These are phyloP conservation scores for Cerceris rybyensis DNA, from an alignment of 2,888 invertebrate genomes.

Conservation along the genomic window DNA sequence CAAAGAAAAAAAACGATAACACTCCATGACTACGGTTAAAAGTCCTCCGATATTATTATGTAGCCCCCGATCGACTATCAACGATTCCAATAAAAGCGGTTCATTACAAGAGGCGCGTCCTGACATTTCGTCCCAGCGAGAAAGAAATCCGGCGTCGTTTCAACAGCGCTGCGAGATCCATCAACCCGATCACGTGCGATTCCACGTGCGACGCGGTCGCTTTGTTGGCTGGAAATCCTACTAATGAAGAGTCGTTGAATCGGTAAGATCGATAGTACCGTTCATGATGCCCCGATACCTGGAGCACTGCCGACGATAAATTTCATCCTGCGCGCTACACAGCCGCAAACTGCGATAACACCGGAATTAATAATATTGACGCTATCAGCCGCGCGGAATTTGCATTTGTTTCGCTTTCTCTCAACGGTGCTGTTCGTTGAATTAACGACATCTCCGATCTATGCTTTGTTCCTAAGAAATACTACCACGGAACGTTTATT, in stretches of 20 bases:
- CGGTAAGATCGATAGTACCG: conserved; percentile 53
- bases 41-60: conserved; percentile 31
- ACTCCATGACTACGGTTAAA: not conserved
- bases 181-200: conserved; percentile 57
- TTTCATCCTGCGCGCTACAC: not conserved
- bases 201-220: conserved; percentile 37
- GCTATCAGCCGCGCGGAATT: too few species aligned
- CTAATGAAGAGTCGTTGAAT: conserved; percentile 64
- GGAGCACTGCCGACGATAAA: conserved; percentile 2
- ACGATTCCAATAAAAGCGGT: conserved; percentile 49
- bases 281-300: conserved; percentile 1
- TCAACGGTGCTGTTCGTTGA: too few species aligned
- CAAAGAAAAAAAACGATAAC: too few species aligned
- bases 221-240: conserved; percentile 61
- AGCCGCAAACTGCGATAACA: too few species aligned
- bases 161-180: conserved; percentile 27
- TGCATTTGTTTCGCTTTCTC: not conserved
- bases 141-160: conserved; percentile 36
- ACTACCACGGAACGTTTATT: too few species aligned
- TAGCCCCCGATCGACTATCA: conserved; percentile 27
- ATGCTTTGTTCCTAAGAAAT: too few species aligned
- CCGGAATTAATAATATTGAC: too few species aligned
- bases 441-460: too few species aligned
- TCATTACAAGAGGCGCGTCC: conserved; percentile 44
- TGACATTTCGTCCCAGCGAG: conserved; percentile 50